Percentiles rank a stretch among this genome's conserved stretches.
Evolutionary conservation across 1,140 invertebrate genomes (phyloP).

Genomic region (Ptiloglossa arizonensis): DNA sequence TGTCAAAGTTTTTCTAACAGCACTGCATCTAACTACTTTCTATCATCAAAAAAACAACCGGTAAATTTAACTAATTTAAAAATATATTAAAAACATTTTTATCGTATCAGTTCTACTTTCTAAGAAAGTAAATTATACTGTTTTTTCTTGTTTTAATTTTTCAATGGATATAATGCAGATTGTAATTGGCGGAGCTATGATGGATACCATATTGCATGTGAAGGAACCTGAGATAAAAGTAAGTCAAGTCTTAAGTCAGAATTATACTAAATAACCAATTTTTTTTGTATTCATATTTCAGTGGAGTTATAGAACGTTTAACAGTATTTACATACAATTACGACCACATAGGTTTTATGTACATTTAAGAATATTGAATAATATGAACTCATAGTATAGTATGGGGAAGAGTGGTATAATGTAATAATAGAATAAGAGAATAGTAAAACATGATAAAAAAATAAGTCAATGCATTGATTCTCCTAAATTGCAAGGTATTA

Average conservation of each 20-base stretch:
- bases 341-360: slow-evolving; percentile 73
- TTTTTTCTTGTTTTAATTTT: slow-evolving; percentile 10
- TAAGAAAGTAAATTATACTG: background rate
- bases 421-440: slow-evolving; percentile 12
- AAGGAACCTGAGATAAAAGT: slow-evolving; percentile 86
- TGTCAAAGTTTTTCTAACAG: background rate
- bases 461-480: background rate
- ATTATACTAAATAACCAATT: slow-evolving; percentile 80
- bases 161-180: slow-evolving; percentile 82
- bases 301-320: slow-evolving; percentile 74
- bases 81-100: background rate
- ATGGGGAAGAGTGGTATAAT: slow-evolving; percentile 65
- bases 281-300: slow-evolving; percentile 77
- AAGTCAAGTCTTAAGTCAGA: slow-evolving; percentile 79
- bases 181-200: slow-evolving; percentile 91
- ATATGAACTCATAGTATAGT: slow-evolving; percentile 65
- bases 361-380: slow-evolving; percentile 74
- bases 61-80: slow-evolving; percentile 52
- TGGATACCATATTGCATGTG: slow-evolving; percentile 88
- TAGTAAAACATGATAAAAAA: slow-evolving; percentile 3
- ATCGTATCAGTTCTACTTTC: background rate
- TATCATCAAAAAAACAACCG: slow-evolving; percentile 51
- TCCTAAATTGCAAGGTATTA: background rate
- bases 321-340: slow-evolving; percentile 78
- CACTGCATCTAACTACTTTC: background rate